A percentile compares a stretch with the other conserved stretches of the same genome.
Conservation (phyloP, 2,797 vertebrate genomes). For the Lacerta bilineata region DNA sequence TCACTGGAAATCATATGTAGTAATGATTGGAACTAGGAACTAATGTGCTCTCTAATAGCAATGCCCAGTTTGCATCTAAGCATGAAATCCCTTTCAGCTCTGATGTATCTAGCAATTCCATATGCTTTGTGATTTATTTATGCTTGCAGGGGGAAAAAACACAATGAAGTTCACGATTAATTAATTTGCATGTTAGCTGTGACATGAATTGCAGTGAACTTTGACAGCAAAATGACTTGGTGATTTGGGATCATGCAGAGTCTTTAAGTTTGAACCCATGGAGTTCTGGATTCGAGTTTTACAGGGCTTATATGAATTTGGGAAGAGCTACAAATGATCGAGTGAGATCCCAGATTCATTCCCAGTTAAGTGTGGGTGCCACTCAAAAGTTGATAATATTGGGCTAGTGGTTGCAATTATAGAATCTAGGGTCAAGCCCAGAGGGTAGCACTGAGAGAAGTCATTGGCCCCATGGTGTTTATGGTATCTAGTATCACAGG, state of each 20-base stretch:
- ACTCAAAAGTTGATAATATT: too few relatives aligned
- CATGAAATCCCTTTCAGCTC: conserved; percentile 33
- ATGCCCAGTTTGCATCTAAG: conserved; percentile 37
- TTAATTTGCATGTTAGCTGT: neutral
- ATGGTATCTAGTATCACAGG: too few relatives aligned
- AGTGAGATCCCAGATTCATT: neutral
- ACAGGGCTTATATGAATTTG: neutral
- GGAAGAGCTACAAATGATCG: neutral
- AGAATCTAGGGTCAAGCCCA: too few relatives aligned
- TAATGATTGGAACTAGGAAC: neutral
- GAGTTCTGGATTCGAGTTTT: neutral
- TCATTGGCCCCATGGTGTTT: too few relatives aligned
- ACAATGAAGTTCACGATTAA: conserved; percentile 42
- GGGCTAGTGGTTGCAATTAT: too few relatives aligned
- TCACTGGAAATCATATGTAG: conserved; percentile 16
- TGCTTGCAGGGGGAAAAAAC: conserved; percentile 30
- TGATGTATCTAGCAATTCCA: conserved; percentile 19
- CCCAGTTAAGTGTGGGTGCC: neutral
- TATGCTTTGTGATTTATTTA: neutral
- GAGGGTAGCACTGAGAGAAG: too few relatives aligned
- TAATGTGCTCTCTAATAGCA: conserved; percentile 40
- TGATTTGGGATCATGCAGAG: neutral
- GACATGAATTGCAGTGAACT: conserved; percentile 27
- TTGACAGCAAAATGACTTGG: conserved; percentile 38
- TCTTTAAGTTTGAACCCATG: neutral